A percentile compares a stretch with the other conserved stretches of the same genome.
Evolutionary conservation across 2,888 invertebrate species (phyloP).

Genomic region (Drosophila rellima): DNA sequence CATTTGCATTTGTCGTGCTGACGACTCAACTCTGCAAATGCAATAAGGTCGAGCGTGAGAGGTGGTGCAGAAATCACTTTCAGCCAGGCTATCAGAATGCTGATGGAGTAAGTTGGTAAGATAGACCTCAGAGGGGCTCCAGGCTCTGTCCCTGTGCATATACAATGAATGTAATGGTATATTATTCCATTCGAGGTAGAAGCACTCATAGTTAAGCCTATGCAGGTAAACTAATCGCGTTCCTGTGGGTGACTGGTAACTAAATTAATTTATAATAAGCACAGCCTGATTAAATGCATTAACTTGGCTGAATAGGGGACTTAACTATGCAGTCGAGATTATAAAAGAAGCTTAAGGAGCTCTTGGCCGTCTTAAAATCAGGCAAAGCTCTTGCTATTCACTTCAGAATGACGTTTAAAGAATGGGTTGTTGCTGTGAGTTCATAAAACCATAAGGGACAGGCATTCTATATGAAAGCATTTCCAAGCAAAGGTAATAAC

Average conservation of each 20-base stretch:
- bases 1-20: not conserved
- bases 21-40: slow-evolving; percentile 6
- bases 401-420: not conserved
- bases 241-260: slow-evolving; percentile 33
- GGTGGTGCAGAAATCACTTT: not conserved
- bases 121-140: slow-evolving; percentile 13
- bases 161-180: slow-evolving; percentile 7
- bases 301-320: slow-evolving; percentile 5
- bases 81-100: slow-evolving; percentile 14
- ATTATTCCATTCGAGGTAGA: not conserved
- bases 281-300: slow-evolving; percentile 53
- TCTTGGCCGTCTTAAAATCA: not conserved
- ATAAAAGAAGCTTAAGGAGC: slow-evolving; percentile 6
- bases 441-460: not conserved
- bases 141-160: slow-evolving; percentile 34
- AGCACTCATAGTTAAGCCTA: slow-evolving; percentile 45
- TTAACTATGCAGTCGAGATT: not conserved
- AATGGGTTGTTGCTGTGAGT: not conserved
- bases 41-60: slow-evolving; percentile 1
- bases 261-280: slow-evolving; percentile 71
- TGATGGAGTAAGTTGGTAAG: not conserved
- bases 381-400: slow-evolving; percentile 4
- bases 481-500: slow-evolving; percentile 28
- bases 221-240: slow-evolving; percentile 58
- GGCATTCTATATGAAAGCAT: slow-evolving; percentile 18